These are phyloP conservation scores for Trissolcus brochymenae DNA, from an alignment of 2,888 invertebrate genomes.

Conservation along the genomic window DNA sequence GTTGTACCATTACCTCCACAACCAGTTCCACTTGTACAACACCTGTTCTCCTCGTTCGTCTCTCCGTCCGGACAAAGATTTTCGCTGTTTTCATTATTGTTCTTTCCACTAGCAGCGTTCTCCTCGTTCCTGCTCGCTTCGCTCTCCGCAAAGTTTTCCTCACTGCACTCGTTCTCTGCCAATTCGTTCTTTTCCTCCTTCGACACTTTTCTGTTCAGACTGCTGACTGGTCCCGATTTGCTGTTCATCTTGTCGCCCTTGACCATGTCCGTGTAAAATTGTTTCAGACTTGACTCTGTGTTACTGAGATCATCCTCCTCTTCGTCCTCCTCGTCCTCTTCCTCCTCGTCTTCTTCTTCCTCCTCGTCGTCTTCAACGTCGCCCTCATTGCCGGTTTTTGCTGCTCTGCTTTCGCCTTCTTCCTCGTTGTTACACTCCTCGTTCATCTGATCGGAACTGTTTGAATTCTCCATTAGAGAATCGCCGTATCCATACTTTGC, in stretches of 20 bases:
- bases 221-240: conserved; percentile 21
- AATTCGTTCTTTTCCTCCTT: conserved; percentile 38
- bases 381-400: conserved; percentile 68
- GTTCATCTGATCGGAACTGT: conserved; percentile 72
- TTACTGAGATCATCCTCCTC: conserved; percentile 70
- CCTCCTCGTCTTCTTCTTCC: conserved; percentile 70
- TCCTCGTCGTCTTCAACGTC: conserved; percentile 70
- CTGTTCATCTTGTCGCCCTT: conserved; percentile 62
- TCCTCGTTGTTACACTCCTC: conserved; percentile 62
- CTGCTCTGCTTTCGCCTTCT: conserved; percentile 39
- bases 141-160: conserved; percentile 21
- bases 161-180: conserved; percentile 21
- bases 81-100: conserved; percentile 68
- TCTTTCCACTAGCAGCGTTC: conserved; percentile 21
- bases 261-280: conserved; percentile 74
- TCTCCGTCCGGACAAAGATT: conserved; percentile 61
- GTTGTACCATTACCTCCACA: conserved; percentile 62
- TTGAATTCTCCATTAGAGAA: conserved; percentile 71
- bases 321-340: conserved; percentile 73
- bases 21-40: conserved; percentile 53
- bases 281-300: conserved; percentile 70
- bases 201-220: conserved; percentile 28
- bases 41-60: conserved; percentile 41
- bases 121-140: conserved; percentile 32
- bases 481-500: conserved; percentile 89